Conservation (phyloP, 2,888 invertebrate species). For the Rhimphoctona megacephalus region DNA sequence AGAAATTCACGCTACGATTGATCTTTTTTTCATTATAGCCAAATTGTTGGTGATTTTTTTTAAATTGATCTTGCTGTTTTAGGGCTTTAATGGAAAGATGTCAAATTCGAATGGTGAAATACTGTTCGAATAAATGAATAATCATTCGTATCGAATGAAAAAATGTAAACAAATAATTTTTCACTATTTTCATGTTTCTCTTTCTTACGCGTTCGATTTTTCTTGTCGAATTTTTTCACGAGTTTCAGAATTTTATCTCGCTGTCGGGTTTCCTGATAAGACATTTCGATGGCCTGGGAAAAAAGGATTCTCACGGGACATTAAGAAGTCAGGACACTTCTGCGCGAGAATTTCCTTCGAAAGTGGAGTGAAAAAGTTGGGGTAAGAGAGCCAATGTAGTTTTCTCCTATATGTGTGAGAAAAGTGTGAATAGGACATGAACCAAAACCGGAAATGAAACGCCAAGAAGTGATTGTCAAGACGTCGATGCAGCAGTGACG, state of each 20-base stretch:
- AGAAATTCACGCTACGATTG: background rate
- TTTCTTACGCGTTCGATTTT: background rate
- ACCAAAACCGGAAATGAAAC: conserved; percentile 1
- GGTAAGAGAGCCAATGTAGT: background rate
- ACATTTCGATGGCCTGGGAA: conserved; percentile 12
- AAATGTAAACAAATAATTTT: background rate
- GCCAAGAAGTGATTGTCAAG: conserved; percentile 47
- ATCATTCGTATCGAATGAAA: background rate
- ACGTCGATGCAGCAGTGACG: conserved; percentile 32
- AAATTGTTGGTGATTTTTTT: no score
- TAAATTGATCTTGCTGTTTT: background rate
- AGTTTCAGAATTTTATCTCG: background rate
- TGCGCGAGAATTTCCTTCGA: background rate
- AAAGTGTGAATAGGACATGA: conserved; percentile 2
- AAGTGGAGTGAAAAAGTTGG: conserved; percentile 7
- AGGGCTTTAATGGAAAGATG: background rate
- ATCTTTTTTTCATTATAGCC: no score
- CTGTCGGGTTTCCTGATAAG: background rate
- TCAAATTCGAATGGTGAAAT: background rate
- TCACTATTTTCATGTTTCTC: background rate
- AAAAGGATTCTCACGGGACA: background rate
- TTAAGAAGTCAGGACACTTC: conserved; percentile 8
- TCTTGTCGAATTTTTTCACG: background rate
- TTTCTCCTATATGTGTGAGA: background rate
- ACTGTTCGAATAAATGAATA: background rate